Conservation (phyloP, 2,888 invertebrate genomes). For the Euzetes globulus region DNA sequence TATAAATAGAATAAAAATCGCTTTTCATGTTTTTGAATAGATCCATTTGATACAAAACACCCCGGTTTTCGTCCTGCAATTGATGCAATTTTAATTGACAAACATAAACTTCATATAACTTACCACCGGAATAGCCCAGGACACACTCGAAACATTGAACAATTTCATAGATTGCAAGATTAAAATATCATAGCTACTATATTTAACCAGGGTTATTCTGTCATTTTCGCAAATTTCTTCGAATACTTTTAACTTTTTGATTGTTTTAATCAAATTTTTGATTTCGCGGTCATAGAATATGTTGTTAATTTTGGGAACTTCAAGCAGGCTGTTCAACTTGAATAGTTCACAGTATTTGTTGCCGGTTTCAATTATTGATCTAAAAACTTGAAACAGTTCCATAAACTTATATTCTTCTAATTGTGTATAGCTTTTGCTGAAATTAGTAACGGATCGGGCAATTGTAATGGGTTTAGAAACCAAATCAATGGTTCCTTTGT, state of each 20-base stretch:
- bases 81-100: too few species aligned
- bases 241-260: background rate
- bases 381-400: background rate
- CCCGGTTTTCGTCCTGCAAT: too few species aligned
- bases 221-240: background rate
- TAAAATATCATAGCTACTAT: background rate
- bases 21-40: too few species aligned
- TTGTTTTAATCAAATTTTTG: background rate
- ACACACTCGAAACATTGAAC: too few species aligned
- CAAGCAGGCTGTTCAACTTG: background rate
- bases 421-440: too few species aligned
- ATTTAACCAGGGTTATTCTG: background rate
- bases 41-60: too few species aligned
- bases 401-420: background rate
- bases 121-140: too few species aligned
- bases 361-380: background rate
- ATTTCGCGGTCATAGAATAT: background rate
- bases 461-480: too few species aligned
- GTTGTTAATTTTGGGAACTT: background rate
- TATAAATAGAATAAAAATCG: too few species aligned
- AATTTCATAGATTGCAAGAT: background rate
- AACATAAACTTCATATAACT: too few species aligned
- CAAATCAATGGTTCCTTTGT: too few species aligned
- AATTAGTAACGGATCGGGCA: too few species aligned
- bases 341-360: background rate